Base-by-base conservation (phyloP, 2,797 vertebrate species). In the Myripristis murdjan region DNA sequence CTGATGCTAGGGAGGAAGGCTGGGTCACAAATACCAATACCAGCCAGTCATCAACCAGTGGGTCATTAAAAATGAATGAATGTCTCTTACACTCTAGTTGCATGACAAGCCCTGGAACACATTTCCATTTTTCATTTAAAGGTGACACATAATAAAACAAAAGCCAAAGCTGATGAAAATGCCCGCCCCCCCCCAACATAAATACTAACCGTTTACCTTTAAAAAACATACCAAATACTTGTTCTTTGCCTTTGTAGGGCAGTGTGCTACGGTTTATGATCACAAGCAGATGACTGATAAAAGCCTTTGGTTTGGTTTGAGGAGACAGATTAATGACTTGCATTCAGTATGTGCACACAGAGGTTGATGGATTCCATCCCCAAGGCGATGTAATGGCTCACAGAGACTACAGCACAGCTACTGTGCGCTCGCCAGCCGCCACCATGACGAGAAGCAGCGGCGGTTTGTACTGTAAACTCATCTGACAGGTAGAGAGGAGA, bases 251-350 rank as follows among this genome's bases (percentile, higher is more conserved):
- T 4, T 41, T 18, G 37, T 8, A 46, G 5, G 58, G 23, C 58
- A 31, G 41, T n/a, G 1, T 18, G 41, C 16, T 23, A 31, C 24
- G 28, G 33, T 31, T 4, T 31, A 31, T 28, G 37, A 60, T 6
- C 58, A 46, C 20, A 60, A 33, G 28, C 9, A 20, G 47, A 52
- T 41, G 58, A 16, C 23, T 46, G n/a, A 58, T 23, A 15, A 23
- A 14, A 41, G 37, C 37, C 37, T n/a, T n/a, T n/a, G n/a, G n/a
- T 16, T 16, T 26, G 37, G 58, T 47, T 14, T 48, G 43, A 33
- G 20, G 33, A 37, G 43, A 61, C 26, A 33, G 43, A 33, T 46
- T 18, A 47, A 48, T 48, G 58, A 48, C 26, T 47, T 22, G 28
- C 44, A 33, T 61, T 35, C 41, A 48, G 11, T 22, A 33, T 20